Base-by-base conservation (phyloP, 2,888 invertebrate genomes). In the Caenorhabditis japonica region DNA sequence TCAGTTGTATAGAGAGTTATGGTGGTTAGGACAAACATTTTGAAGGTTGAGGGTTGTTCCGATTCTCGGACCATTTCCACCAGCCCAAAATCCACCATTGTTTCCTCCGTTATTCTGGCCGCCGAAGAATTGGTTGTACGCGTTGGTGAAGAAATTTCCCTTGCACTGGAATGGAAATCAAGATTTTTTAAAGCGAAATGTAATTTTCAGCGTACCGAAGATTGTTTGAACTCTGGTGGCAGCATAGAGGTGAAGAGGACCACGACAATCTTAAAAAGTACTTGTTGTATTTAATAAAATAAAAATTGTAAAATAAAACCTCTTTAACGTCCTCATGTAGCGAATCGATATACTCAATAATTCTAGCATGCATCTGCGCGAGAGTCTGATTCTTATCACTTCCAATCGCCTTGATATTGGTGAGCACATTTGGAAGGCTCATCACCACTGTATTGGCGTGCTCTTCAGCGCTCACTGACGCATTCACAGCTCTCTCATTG, bases 381-480 rank as follows among this genome's bases (percentile, higher is more conserved):
- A 47, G 23, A 3, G 71, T 71, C 34, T 71, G 71, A 41, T 71
- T 58, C 39, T 61, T 71, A 38, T 71, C 53, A 34, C 36, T 51
- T 2, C 15, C 21, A 25, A 71, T 62, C 12, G 71, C 51, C 52
- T 71, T 71, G 43, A 71, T 23, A 17, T 71, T 71, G 44, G 30
- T 64, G 12, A 71, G 33, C 44, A 71, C 71, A 41, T 60, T 60
- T 30, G 60, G 60, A 10, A 70, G 70, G 38, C 34, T 55, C 55
- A 60, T 61, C n/a, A 70, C 51, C 27, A 61, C n/a, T 8, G 25
- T 1, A 13, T 56, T 52, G 8, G 71, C 71, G 27, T 58, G 49
- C 10, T 51, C 46, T 19, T 71, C 71, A 17, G 62, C 61, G 13
- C 27, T 36, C 1, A 12, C n/a, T 0, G 62, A 56, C 15, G 17